Base-by-base conservation (phyloP, 2,113 vertebrate genomes). In the Amphilophus citrinellus region DNA sequence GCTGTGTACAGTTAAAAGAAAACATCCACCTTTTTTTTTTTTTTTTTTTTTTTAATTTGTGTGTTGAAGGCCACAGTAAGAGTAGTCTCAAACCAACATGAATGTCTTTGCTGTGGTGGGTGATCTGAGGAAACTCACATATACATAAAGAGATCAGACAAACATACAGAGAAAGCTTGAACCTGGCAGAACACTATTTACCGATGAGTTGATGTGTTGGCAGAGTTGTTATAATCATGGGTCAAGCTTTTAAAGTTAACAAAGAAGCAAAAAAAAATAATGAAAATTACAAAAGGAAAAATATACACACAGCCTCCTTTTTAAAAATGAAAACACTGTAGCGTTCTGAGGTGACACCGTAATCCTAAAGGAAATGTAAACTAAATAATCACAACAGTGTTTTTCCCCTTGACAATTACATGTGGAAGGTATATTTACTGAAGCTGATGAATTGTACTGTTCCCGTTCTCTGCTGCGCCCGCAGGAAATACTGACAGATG, bases 1-100 rank as follows among this genome's bases (percentile, higher is more conserved):
- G 82, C 77, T 78, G 56, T 66, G 57, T 82, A 84, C 77, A 90
- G 39, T 13, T 7, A 8, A 2, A 85, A 76, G 39, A 79, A 20
- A 22, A 14, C 7, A 37, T 7, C 35, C 7, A 37, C 32, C 32
- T 32, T 32, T 32, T 32, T 32, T 32, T 37, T 37, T 24, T 24
- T 24, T 24, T 24, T 24, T 24, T 24, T 24, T 37, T 7, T 24
- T 27, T 3, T 30, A 44, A 44, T 68, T 63, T 50, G 24, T 8
- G 56, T 15, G 22, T 5, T 8, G 13, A 10, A 14, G n/a, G 61
- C n/a, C 13, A 61, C 7, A 24, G 11, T 76, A 59, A 68, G 35
- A 76, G n/a, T 32, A 50, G 68, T 61, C 2, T n/a, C 0, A 44
- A 79, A 71, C 5, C 42, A 27, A 53, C 35, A 10, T 39, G 15